Evolutionary conservation across 2,888 invertebrate species (phyloP).

Genomic region (Autographa pulchrina): DNA sequence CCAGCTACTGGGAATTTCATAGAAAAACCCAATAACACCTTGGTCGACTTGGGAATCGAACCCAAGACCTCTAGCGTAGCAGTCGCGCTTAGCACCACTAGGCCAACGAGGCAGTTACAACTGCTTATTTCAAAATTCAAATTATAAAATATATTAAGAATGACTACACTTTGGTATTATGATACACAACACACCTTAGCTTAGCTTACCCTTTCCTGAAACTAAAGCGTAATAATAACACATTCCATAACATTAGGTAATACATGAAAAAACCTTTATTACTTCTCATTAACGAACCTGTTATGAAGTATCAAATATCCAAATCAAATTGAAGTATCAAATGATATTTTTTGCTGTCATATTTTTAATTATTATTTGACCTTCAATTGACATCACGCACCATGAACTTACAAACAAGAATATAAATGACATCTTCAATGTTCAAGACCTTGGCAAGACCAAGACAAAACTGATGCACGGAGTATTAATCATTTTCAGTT

Average conservation of each 20-base stretch:
- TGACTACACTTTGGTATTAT: no score
- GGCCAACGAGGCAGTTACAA: no score
- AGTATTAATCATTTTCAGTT: constrained; percentile 29
- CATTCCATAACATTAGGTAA: no score
- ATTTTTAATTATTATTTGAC: constrained; percentile 8
- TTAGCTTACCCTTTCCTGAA: neutral
- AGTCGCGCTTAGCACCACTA: no score
- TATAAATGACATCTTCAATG: constrained; percentile 10
- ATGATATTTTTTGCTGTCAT: constrained; percentile 2
- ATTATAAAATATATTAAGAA: no score
- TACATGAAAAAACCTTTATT: neutral
- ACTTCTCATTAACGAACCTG: neutral
- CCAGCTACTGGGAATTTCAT: no score
- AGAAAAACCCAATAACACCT: no score
- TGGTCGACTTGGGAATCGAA: no score
- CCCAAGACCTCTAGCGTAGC: no score
- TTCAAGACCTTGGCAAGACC: constrained; percentile 38
- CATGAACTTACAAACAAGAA: constrained; percentile 13
- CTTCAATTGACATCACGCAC: constrained; percentile 20
- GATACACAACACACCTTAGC: no score
- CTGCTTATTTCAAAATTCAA: no score
- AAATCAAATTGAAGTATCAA: neutral
- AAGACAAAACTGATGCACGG: neutral
- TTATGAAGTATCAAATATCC: neutral
- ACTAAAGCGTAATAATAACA: neutral